Conservation (phyloP, 2,888 invertebrate species). For the Drosophila recens region DNA sequence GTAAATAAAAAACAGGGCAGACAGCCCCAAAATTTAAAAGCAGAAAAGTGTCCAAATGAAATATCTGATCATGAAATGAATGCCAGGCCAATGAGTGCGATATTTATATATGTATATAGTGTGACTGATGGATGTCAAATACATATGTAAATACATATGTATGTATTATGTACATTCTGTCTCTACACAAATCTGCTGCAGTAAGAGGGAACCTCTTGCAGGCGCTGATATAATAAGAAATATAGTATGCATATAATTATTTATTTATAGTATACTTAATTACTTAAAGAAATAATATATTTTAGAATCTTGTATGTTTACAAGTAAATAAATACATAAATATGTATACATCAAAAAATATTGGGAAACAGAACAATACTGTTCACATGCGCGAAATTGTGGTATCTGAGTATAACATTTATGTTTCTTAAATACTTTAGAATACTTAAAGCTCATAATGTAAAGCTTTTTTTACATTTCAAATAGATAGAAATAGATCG, state of each 20-base stretch:
- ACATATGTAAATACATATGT: background rate
- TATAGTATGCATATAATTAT: no score
- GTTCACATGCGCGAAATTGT: no score
- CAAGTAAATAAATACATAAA: background rate
- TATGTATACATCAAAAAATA: no score
- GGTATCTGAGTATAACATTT: background rate
- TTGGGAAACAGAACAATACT: no score
- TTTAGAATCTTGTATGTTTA: background rate
- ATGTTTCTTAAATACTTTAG: background rate
- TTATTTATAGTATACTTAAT: background rate
- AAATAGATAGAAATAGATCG: no score
- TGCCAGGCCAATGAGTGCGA: background rate
- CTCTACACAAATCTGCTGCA: background rate
- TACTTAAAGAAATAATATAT: background rate
- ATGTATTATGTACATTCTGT: background rate
- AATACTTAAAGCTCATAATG: no score
- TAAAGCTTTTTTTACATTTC: no score
- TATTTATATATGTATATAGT: background rate
- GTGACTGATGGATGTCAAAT: background rate
- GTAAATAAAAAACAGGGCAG: constrained; percentile 38
- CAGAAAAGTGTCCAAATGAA: constrained; percentile 34
- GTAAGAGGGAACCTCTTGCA: no score
- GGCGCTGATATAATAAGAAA: no score
- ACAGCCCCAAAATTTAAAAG: constrained; percentile 16
- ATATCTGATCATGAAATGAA: constrained; percentile 12